phyloP scores from a whole-genome alignment of 2,888 invertebrate species.

The Harpagoxenus sublaevis region DNA sequence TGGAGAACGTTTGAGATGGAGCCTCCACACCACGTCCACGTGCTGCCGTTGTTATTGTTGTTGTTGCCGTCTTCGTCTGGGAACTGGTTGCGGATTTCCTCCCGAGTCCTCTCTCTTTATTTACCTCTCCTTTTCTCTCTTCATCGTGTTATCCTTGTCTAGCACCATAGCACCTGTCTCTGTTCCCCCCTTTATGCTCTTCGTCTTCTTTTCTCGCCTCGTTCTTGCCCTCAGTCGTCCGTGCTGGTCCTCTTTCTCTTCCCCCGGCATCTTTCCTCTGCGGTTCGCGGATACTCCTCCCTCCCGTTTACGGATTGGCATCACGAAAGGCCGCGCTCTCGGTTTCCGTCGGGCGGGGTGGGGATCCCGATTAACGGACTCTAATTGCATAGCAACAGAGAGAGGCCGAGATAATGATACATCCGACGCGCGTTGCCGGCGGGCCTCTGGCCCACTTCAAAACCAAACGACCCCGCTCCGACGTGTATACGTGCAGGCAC shows the following conservation, averaged over 20 bases:
- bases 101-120: slow-evolving; percentile 44
- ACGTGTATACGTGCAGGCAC: slow-evolving; percentile 22
- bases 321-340: slow-evolving; percentile 73
- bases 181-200: slow-evolving; percentile 18
- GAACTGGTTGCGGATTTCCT: slow-evolving; percentile 51
- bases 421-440: slow-evolving; percentile 81
- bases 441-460: slow-evolving; percentile 82
- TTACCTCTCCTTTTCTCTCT: slow-evolving; percentile 40
- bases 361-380: slow-evolving; percentile 83
- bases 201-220: slow-evolving; percentile 30
- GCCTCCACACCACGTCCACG: slow-evolving; percentile 75
- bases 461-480: slow-evolving; percentile 66
- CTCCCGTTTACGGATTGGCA: slow-evolving; percentile 51
- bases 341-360: slow-evolving; percentile 58
- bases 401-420: slow-evolving; percentile 84
- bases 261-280: slow-evolving; percentile 22
- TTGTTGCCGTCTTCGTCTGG: slow-evolving; percentile 78
- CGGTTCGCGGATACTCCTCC: slow-evolving; percentile 35
- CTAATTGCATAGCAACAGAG: slow-evolving; percentile 85
- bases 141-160: not conserved
- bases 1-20: slow-evolving; percentile 29
- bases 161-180: slow-evolving; percentile 12
- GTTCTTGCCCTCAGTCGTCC: slow-evolving; percentile 8
- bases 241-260: slow-evolving; percentile 3
- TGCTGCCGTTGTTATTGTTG: slow-evolving; percentile 82